These are phyloP conservation scores for Cephus nigrinus DNA, from an alignment of 2,888 invertebrate genomes.

Conservation along the genomic window DNA sequence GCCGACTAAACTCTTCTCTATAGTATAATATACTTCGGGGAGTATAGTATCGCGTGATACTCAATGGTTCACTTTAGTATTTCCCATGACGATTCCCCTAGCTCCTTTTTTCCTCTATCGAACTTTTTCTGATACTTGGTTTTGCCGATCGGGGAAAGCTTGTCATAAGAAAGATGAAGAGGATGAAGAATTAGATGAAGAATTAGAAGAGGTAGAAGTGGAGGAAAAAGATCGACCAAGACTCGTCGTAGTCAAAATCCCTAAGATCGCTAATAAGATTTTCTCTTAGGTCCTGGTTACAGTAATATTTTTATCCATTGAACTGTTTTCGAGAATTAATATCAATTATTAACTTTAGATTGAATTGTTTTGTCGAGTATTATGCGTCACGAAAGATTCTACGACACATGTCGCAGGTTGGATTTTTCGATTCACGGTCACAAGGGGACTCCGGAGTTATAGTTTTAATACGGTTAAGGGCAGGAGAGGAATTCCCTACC, in stretches of 20 bases:
- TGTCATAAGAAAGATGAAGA: background rate
- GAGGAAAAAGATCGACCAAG: background rate
- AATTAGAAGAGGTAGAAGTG: background rate
- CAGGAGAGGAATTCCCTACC: too few relatives aligned
- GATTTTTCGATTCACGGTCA: background rate
- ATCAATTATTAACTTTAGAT: constrained; percentile 29
- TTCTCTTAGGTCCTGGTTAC: background rate
- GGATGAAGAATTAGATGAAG: background rate
- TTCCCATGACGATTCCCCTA: background rate
- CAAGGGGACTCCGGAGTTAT: too few relatives aligned
- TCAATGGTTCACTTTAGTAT: background rate
- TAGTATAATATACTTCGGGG: constrained; percentile 11
- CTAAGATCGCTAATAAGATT: background rate
- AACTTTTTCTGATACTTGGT: background rate
- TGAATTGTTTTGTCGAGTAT: constrained; percentile 18
- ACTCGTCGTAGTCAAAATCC: background rate
- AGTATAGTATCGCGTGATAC: background rate
- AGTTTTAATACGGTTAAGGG: too few relatives aligned
- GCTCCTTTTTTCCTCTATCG: background rate
- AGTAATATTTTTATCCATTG: background rate
- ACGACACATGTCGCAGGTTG: constrained; percentile 16
- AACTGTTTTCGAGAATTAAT: constrained; percentile 13
- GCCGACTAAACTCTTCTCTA: background rate
- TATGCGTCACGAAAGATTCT: constrained; percentile 3
- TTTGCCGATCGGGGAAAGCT: constrained; percentile 6